Conservation (phyloP, 1,140 invertebrate genomes). For the Manduca sexta region DNA sequence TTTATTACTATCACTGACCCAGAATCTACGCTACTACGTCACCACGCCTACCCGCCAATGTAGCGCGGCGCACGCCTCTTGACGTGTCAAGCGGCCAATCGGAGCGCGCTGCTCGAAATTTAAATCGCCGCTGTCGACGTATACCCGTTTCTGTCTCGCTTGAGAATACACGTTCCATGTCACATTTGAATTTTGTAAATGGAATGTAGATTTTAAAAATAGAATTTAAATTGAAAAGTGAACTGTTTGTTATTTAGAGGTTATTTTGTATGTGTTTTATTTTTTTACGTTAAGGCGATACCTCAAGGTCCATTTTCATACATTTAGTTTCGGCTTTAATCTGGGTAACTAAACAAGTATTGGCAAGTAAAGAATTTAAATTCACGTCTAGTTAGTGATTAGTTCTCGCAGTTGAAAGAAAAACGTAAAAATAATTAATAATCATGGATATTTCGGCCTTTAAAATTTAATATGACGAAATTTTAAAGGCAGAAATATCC, state of each 20-base stretch:
- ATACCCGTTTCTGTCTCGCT: conserved; percentile 48
- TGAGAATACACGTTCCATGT: conserved; percentile 4
- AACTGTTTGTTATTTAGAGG: background rate
- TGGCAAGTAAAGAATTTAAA: no score
- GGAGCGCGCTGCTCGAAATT: conserved; percentile 39
- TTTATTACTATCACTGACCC: conserved; percentile 55
- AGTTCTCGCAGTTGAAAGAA: no score
- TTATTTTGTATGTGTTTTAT: no score
- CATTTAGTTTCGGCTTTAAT: no score
- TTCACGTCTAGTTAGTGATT: no score
- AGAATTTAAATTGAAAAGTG: background rate
- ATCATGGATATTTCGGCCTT: no score
- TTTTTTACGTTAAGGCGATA: no score
- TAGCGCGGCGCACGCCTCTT: conserved; percentile 46
- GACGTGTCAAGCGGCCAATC: conserved; percentile 38
- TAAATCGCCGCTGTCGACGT: conserved; percentile 42
- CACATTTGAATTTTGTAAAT: conserved; percentile 7
- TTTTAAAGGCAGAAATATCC: no score
- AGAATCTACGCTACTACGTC: conserved; percentile 44
- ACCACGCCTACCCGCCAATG: conserved; percentile 44
- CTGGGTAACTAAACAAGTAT: no score
- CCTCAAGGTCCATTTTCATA: no score
- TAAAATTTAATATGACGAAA: no score
- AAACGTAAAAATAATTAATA: no score
- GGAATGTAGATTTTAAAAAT: background rate